These are phyloP conservation scores for Eupithecia centaureata DNA, from an alignment of 2,888 invertebrate species.

Conservation along the genomic window DNA sequence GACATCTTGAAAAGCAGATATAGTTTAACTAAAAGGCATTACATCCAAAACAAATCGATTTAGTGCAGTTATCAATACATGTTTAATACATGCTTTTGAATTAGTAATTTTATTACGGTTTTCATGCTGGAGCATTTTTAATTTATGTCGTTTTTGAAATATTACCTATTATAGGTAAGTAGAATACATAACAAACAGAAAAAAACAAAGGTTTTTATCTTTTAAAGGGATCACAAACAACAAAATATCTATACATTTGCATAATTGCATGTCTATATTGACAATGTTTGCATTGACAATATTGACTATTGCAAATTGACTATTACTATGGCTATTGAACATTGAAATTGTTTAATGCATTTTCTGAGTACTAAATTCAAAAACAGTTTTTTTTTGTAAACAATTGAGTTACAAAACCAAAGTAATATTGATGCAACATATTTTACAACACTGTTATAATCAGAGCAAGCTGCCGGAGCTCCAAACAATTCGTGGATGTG, in stretches of 20 bases:
- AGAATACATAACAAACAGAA: not conserved
- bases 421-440: too few species aligned
- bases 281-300: too few species aligned
- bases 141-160: not conserved
- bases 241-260: not conserved
- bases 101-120: not conserved
- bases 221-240: not conserved
- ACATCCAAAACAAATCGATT: not conserved
- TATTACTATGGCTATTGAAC: too few species aligned
- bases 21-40: not conserved
- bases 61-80: not conserved
- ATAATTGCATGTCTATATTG: too few species aligned
- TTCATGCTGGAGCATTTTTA: not conserved
- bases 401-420: too few species aligned
- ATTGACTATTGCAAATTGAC: too few species aligned
- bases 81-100: slow-evolving; percentile 2
- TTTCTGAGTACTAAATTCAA: too few species aligned
- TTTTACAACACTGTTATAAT: too few species aligned
- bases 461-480: too few species aligned
- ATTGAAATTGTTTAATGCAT: too few species aligned
- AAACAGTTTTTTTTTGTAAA: too few species aligned
- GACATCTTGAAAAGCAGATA: not conserved
- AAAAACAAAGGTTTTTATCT: not conserved
- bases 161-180: not conserved
- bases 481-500: too few species aligned